phyloP scores from a whole-genome alignment of 2,888 invertebrate species.

The Agriopis marginaria region DNA sequence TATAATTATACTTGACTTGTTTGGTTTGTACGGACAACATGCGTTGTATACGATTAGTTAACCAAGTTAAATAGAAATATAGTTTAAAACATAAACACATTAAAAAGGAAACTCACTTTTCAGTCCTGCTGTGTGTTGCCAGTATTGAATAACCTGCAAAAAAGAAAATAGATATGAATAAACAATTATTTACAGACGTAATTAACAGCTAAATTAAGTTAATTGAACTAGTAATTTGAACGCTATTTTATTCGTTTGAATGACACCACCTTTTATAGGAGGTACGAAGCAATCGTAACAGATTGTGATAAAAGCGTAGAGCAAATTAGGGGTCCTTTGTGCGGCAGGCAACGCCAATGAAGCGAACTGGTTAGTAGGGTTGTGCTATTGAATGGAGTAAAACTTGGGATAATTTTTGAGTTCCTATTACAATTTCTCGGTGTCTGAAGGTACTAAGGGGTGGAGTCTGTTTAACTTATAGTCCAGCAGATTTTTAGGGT shows the following conservation, averaged over 20 bases:
- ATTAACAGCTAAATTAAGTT: background rate
- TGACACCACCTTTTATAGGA: background rate
- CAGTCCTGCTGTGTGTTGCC: conserved; percentile 46
- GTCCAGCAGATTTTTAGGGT: too few species aligned
- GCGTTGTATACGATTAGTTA: conserved; percentile 8
- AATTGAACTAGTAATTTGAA: background rate
- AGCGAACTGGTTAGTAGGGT: conserved; percentile 12
- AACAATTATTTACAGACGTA: background rate
- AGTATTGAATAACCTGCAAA: conserved; percentile 55
- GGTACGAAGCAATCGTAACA: conserved; percentile 33
- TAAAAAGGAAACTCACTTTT: conserved; percentile 54
- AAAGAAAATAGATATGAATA: conserved; percentile 35
- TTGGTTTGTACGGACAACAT: conserved; percentile 38
- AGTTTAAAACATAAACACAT: background rate
- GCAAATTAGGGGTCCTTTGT: conserved; percentile 45
- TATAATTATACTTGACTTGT: conserved; percentile 35
- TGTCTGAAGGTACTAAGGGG: too few species aligned
- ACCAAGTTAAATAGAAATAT: conserved; percentile 16
- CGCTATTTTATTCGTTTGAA: background rate
- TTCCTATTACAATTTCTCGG: too few species aligned
- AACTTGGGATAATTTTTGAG: background rate
- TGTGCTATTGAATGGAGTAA: background rate
- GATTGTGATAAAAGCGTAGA: conserved; percentile 35
- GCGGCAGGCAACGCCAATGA: conserved; percentile 38
- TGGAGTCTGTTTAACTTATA: too few species aligned